Evolutionary conservation across 2,113 vertebrate species (phyloP), one percentile per base, ranked within the genome.

Genomic region (Pelusios castaneus): DNA sequence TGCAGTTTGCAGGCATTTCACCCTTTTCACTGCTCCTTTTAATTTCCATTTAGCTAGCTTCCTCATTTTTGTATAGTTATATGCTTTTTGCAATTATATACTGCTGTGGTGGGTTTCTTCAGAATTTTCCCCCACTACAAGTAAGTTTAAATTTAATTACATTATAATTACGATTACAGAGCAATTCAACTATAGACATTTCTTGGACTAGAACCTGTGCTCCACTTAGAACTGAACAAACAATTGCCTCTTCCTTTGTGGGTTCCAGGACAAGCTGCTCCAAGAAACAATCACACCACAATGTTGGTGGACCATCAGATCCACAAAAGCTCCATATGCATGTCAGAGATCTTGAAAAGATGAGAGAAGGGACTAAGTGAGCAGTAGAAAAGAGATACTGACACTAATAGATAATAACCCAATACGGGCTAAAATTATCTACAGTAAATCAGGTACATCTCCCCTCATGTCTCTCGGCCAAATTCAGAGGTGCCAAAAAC

Each of bases 241-340:
- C 14, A 60, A 60, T 70, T 78, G 5, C 4, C 2, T 67, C 27
- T 49, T 22, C 56, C 17, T 2, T 5, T 12, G 76, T 6, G 29
- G 13, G 13, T 60, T 60, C 58, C 5, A 60, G 13, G 58, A 60
- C 58, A 60, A 60, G 58, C 29, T 31, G 58, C 58, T 34, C 29
- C 29, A 34, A 60, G 58, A 60, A 60, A 31, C 58, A 34, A 29
- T 60, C 58, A 60, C 38, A 38, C n/a, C n/a, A n/a, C 16, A 38
- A 19, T n/a, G 67, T 3, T 67, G 4, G 8, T 51, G 11, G 13
- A 80, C 54, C 75, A 38, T 52, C 27, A 82, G 8, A 16, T 10
- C 14, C 17, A 2, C 22, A 49, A 0, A 0, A 21, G 38, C 49
- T 11, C 11, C 7, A 34, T 0, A 0, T 52, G 29, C 1, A 1